These are phyloP conservation scores for Spisula subtruncata DNA, from an alignment of 2,888 invertebrate genomes.

Conservation along the genomic window DNA sequence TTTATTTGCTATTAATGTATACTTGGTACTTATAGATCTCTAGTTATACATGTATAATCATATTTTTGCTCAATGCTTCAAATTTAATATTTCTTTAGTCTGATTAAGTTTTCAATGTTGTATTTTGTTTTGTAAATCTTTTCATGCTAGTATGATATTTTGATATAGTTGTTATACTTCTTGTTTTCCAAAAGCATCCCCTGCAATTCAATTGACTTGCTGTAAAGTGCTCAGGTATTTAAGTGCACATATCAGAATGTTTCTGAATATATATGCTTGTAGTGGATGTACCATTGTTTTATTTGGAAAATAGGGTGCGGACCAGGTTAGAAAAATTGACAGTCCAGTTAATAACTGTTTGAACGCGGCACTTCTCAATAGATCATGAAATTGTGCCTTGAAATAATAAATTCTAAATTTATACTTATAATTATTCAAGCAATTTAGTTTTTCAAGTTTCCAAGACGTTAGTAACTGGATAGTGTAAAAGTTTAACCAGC, in stretches of 20 bases:
- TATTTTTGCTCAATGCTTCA: not conserved
- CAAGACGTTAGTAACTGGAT: no score
- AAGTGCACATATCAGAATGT: not conserved
- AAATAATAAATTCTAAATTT: no score
- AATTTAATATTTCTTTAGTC: not conserved
- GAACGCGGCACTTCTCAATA: no score
- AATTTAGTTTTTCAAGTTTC: no score
- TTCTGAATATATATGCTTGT: not conserved
- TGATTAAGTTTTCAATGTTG: not conserved
- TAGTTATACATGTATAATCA: no score
- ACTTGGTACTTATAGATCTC: not conserved
- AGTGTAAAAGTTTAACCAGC: no score
- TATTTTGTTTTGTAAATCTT: not conserved
- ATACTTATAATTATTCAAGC: no score
- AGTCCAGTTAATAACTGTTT: no score
- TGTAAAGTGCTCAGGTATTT: not conserved
- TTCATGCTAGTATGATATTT: not conserved
- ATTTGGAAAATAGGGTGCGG: not conserved
- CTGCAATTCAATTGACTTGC: not conserved
- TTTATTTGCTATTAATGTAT: slow-evolving; percentile 3
- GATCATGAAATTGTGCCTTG: no score
- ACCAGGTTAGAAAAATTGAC: no score
- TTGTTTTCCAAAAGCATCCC: not conserved
- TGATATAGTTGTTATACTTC: not conserved
- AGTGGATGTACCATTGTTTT: not conserved